Conservation (phyloP, 2,113 vertebrate species). For the Prolemur simus region DNA sequence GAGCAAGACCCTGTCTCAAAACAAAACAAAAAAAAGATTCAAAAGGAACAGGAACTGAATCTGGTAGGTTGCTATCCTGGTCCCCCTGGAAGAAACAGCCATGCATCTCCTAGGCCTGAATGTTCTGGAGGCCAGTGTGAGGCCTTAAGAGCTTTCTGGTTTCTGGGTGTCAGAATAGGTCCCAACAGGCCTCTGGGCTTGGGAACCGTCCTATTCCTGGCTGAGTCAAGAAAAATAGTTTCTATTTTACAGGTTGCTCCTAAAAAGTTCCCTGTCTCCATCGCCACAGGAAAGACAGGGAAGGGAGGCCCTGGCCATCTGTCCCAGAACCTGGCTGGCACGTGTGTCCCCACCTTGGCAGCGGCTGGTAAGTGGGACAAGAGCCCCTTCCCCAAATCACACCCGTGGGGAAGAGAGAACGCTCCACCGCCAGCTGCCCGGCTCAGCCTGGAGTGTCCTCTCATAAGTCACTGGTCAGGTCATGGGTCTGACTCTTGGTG, state of each 20-base stretch:
- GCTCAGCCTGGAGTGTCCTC: no score
- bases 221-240: no score
- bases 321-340: no score
- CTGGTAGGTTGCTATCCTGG: not conserved
- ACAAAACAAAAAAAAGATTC: no score
- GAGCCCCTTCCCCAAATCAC: not conserved
- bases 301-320: fast-evolving
- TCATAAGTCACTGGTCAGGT: no score
- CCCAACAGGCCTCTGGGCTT: not conserved
- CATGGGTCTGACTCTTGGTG: no score
- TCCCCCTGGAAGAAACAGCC: not conserved
- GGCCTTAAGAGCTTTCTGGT: not conserved
- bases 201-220: not conserved
- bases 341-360: not conserved
- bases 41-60: not conserved
- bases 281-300: not conserved
- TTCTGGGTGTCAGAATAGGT: not conserved
- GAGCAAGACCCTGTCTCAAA: no score
- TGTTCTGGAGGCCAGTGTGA: not conserved
- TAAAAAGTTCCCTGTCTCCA: not conserved
- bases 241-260: not conserved
- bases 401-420: not conserved
- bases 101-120: not conserved
- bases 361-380: not conserved
- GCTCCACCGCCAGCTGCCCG: not conserved